Base-by-base conservation (phyloP, 2,797 vertebrate genomes). In the Dicrostonyx torquatus region DNA sequence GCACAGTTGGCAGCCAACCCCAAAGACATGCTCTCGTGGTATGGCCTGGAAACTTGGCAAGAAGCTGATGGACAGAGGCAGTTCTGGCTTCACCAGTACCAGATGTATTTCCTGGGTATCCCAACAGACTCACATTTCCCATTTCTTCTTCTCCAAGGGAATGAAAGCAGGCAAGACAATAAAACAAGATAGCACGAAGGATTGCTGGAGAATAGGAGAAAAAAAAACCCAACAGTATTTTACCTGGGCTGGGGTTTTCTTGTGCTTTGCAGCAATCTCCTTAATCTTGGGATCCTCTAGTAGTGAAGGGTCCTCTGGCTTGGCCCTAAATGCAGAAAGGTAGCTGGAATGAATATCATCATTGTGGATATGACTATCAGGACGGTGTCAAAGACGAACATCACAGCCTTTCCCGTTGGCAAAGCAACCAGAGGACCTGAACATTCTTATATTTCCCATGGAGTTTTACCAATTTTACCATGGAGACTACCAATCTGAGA, bases 271-370 rank as follows among this genome's bases (percentile, higher is more conserved):
- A 72, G 99, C 99, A n/a, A 99, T 99, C 24, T 97, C 98, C 76
- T 99, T 99, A 95, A 99, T 98, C 80, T 97, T 98, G 15, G 99
- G 98, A 12, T 99, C 99, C 40, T 99, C 98, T 92, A 99, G 97
- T 26, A 99, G 98, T 12, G 98, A 98, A 1, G 99, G 98, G n/a
- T 99, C 99, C 37, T 98, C 99, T 0, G 98, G 96, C 40, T 98
- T 98, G 94, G 98, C 98, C 99, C 99, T 99, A 15, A 24, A 68
- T 34, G 17, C 20, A 55, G 24, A 91, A 83, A 86, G 78, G 29
- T 0, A 10, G 66, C 13, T 34, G 58, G 53, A 40, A 9, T 89
- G 76, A 77, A n/a, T 20, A 24, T 73, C 40, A 58, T 73, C 34
- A 45, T 22, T 17, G 29, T 64, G 55, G 62, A 4, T 37, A 80